Base-by-base conservation (phyloP, 2,113 vertebrate genomes). In the Dromas ardeola region DNA sequence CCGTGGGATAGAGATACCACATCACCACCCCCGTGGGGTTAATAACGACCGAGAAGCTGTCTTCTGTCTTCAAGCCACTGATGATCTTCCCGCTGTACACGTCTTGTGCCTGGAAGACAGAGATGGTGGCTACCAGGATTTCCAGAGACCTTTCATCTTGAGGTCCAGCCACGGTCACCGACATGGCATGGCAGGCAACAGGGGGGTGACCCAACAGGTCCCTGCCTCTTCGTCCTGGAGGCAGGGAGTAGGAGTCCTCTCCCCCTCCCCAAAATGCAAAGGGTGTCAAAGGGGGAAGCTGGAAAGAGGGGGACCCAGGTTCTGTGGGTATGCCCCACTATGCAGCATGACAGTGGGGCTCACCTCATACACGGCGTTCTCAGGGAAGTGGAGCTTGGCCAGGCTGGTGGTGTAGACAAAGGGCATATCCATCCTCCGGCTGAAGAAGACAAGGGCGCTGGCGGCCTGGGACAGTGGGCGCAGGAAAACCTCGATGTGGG, bases 11-110 rank as follows among this genome's bases (percentile, higher is more conserved):
- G 78, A 99, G 84, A 29, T 99, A 99, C 99, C 99, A 99, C 99
- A 99, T 99, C 92, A 99, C 99, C 79, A 99, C 99, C 10, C 99
- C 99, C 0, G 98, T 98, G 29, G 99, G 99, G 96, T 99, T 99
- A 92, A 99, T 96, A 5, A 98, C 80, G 25, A 99, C 98, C 0
- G 98, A 98, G 79, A 99, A 99, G 74, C 88, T 97, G 62, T 98
- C 97, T 58, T 95, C 94, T 10, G 97, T 93, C 53, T 95, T 99
- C 78, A 99, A 96, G 14, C 53, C 38, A 1, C 94, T 73, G 21
- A 97, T 85, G 40, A 92, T 36, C 55, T 97, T 94, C 19, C 96
- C 97, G 0, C 95, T 96, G 63, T 98, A 99, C 72, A 99, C 98
- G 0, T 99, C 97, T 86, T 97, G 95, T 26, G 98, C 95, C 99